Conservation (phyloP, 1,140 invertebrate genomes). For the Bilobella aurantiaca region DNA sequence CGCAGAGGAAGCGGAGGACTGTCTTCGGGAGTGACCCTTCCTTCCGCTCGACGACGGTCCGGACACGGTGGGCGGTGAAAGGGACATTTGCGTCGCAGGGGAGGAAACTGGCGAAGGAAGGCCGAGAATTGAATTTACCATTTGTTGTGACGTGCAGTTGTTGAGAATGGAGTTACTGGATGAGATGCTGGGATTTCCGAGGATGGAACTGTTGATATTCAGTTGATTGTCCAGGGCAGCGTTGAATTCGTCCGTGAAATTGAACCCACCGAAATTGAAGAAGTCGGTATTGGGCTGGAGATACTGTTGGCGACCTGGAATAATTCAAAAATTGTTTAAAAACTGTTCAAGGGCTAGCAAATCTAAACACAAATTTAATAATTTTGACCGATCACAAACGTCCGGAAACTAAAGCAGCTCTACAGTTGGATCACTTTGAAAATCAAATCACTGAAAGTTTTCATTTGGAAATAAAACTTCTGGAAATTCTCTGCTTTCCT, state of each 20-base stretch:
- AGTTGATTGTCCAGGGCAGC: constrained; percentile 33
- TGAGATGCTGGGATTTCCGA: constrained; percentile 19
- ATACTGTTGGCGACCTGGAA: constrained; percentile 29
- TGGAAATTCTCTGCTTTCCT: no score
- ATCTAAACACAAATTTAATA: no score
- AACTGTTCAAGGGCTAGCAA: no score
- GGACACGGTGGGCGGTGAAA: neutral
- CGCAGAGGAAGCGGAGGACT: constrained; percentile 39
- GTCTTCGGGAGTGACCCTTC: constrained; percentile 18
- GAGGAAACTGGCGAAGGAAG: constrained; percentile 24
- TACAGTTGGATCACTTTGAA: no score
- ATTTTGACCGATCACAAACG: no score
- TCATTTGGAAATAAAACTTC: no score
- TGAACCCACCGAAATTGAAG: constrained; percentile 34
- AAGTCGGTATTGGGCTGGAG: constrained; percentile 32
- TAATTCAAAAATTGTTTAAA: no score
- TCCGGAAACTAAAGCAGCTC: no score
- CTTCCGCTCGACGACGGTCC: neutral
- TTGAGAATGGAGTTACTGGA: constrained; percentile 24
- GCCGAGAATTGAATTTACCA: constrained; percentile 33
- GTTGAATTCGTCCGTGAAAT: constrained; percentile 34
- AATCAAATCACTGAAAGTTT: no score
- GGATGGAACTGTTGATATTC: constrained; percentile 26
- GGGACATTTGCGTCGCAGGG: constrained; percentile 18
- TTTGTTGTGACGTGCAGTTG: constrained; percentile 29